These are phyloP conservation scores for Seira ritae DNA, from an alignment of 2,888 invertebrate genomes.

Conservation along the genomic window DNA sequence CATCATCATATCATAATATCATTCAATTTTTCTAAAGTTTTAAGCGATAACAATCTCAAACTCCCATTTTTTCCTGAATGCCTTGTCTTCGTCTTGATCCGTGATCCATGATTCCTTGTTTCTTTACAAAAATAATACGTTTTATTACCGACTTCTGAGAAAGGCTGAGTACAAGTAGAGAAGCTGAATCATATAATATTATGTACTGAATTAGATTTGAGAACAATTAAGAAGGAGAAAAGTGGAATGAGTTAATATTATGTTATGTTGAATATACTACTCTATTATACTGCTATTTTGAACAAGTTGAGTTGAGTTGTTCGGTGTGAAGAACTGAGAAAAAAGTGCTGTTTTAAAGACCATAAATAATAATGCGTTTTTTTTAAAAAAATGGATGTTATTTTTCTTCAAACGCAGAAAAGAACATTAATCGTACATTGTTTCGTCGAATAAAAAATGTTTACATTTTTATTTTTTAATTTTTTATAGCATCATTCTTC, in stretches of 20 bases:
- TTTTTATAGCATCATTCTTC: background rate
- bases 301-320: too few species aligned
- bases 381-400: background rate
- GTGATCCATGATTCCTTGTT: constrained; percentile 54
- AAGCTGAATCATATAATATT: too few species aligned
- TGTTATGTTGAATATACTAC: too few species aligned
- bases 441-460: background rate
- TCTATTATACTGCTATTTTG: too few species aligned
- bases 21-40: too few species aligned
- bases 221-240: too few species aligned
- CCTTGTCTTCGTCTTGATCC: constrained; percentile 17
- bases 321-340: too few species aligned
- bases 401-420: background rate
- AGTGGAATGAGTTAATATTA: background rate
- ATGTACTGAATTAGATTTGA: too few species aligned
- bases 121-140: background rate
- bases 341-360: background rate
- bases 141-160: background rate
- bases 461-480: constrained; percentile 2
- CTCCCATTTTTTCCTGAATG: background rate
- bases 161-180: too few species aligned
- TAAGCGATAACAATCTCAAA: too few species aligned
- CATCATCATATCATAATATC: background rate
- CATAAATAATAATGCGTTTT: background rate
- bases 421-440: constrained; percentile 16